phyloP scores from a whole-genome alignment of 2,113 vertebrate species.

The Gallinago media region DNA sequence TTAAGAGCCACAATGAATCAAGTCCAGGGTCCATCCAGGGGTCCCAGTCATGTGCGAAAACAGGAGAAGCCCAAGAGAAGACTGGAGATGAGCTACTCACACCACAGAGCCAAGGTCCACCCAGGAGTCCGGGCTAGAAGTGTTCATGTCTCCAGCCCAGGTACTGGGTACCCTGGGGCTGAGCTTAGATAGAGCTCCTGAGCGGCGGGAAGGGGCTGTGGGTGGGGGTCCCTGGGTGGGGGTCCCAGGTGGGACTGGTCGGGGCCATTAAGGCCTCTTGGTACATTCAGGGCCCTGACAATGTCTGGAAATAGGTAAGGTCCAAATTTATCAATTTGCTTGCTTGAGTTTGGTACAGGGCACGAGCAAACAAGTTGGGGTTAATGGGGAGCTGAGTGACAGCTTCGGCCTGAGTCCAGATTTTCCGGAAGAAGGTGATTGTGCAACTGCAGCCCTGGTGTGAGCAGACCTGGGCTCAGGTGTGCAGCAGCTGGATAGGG shows the following conservation, averaged over 20 bases:
- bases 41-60: not conserved
- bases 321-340: not conserved
- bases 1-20: not conserved
- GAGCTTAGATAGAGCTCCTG: not conserved
- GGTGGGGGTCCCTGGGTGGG: not conserved
- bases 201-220: not conserved
- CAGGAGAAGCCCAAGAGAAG: not conserved
- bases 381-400: not conserved
- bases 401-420: not conserved
- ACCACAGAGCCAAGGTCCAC: not conserved
- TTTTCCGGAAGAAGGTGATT: not conserved
- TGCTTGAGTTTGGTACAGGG: not conserved
- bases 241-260: not conserved
- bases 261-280: not conserved
- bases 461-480: rapidly evolving
- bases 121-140: too few species aligned
- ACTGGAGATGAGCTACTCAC: not conserved
- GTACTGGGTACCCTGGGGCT: rapidly evolving
- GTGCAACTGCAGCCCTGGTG: not conserved
- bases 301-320: not conserved
- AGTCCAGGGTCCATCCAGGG: not conserved
- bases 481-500: rapidly evolving
- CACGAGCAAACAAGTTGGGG: not conserved
- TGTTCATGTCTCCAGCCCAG: not conserved
- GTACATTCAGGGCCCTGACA: not conserved